Conservation (phyloP, 2,113 vertebrate species). For the Eptesicus fuscus region DNA sequence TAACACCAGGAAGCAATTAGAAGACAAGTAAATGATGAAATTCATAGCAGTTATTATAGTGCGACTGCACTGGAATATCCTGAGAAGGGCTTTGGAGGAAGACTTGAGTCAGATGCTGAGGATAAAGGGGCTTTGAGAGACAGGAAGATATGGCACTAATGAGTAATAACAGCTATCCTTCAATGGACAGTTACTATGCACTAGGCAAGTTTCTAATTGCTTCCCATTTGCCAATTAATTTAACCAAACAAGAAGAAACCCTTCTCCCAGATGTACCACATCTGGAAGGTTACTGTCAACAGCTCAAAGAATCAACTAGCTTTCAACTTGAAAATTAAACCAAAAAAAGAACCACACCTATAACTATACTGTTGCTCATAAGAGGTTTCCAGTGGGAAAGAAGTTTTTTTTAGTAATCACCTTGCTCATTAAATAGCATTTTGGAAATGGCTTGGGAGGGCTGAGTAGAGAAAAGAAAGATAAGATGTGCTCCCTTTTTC, state of each 20-base stretch:
- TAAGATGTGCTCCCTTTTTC: not conserved
- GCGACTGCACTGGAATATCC: not conserved
- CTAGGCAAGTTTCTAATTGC: not conserved
- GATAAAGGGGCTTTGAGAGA: not conserved
- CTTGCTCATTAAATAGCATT: not conserved
- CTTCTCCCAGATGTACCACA: not conserved
- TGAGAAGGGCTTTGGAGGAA: not conserved
- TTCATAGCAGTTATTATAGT: not conserved
- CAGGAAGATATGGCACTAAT: not conserved
- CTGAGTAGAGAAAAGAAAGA: not conserved
- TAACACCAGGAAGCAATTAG: not conserved
- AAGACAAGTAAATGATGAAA: not conserved
- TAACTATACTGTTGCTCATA: not conserved
- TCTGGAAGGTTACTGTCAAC: not conserved
- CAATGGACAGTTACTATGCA: not conserved
- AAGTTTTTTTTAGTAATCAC: too few relatives aligned
- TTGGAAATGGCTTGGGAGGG: not conserved
- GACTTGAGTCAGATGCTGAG: not conserved
- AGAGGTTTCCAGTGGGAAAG: not conserved
- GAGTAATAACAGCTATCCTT: not conserved
- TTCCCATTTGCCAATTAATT: constrained; percentile 1
- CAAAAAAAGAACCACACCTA: not conserved
- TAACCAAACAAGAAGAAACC: not conserved
- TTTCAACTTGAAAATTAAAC: constrained; percentile 12
- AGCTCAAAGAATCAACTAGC: not conserved